phyloP scores from a whole-genome alignment of 2,888 invertebrate species.

The Chloroclysta siterata region DNA sequence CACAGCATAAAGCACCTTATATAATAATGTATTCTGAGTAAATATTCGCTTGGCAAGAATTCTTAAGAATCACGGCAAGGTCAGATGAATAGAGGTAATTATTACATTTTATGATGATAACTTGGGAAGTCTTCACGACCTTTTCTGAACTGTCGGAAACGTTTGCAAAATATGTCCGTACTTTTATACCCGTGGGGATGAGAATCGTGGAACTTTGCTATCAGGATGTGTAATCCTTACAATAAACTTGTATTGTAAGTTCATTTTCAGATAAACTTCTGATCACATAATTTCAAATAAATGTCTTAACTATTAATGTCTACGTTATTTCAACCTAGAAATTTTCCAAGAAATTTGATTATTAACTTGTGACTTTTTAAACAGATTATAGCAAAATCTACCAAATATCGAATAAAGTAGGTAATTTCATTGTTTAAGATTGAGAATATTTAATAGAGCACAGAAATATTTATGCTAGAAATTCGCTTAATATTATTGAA shows the following conservation, averaged over 20 bases:
- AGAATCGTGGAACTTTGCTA: constrained; percentile 20
- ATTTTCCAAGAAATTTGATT: not conserved
- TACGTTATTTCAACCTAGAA: not conserved
- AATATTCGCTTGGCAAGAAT: constrained; percentile 39
- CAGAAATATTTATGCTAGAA: too few species aligned
- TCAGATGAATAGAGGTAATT: constrained; percentile 58
- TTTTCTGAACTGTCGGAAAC: constrained; percentile 45
- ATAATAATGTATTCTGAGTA: constrained; percentile 21
- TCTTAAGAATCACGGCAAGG: constrained; percentile 48
- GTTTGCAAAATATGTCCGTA: constrained; percentile 44
- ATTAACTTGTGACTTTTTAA: too few species aligned
- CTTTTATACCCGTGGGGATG: constrained; percentile 34
- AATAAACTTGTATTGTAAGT: constrained; percentile 22
- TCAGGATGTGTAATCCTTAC: constrained; percentile 20
- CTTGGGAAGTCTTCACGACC: constrained; percentile 51
- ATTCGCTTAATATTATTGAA: too few species aligned
- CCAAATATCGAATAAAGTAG: too few species aligned
- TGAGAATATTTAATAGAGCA: too few species aligned
- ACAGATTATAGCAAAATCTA: too few species aligned
- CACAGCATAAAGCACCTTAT: constrained; percentile 38
- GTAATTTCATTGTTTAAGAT: too few species aligned
- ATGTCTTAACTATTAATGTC: not conserved
- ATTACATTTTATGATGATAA: constrained; percentile 63
- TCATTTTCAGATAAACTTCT: constrained; percentile 8
- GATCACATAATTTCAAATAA: not conserved